Evolutionary conservation across 2,797 vertebrate genomes (phyloP), one percentile per base, ranked within the genome.

Genomic region (Choloepus didactylus): DNA sequence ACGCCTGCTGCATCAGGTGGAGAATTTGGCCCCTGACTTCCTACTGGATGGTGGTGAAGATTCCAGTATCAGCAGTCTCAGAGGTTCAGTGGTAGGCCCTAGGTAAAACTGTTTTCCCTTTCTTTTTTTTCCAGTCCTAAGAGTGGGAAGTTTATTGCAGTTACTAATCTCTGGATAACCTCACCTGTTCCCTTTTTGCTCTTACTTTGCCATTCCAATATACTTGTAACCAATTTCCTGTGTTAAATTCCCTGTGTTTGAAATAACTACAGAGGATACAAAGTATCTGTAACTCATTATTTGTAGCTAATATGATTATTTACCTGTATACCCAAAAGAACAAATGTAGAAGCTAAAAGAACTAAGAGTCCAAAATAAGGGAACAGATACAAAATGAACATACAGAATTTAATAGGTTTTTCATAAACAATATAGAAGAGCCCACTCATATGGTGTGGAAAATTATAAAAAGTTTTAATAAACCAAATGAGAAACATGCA

Each of bases 191-290:
- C 81, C 60, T 56, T 81, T 87, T 87, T 87, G 54, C 73, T 80
- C n/a, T 86, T 87, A 60, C 27, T 35, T 51, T 56, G 41, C 51
- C 35, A 21, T 73, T 76, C 27, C 21, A 46, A 77, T 59, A 69
- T 49, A 86, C 38, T 86, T 69, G 67, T 31, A 75, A 64, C n/a
- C 31, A 31, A 66, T 35, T n/a, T 67, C 49, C 73, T 80, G 51
- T 19, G 75, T 80, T 67, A 31, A 69, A 44, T 69, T 69, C 29
- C 21, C 14, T 80, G 11, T 80, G 14, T 80, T 89, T 80, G 64
- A 80, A 89, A 59, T 69, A 89, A 56, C 49, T 89, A 89, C 11
- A n/a, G 27, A 67, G n/a, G 35, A 89, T n/a, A 89, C 49, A 80
- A 80, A 56, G 38, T 35, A 80, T 38, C 27, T 89, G 19, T 69